phyloP scores from a whole-genome alignment of 2,797 vertebrate species.

The Kryptolebias ocellatus region DNA sequence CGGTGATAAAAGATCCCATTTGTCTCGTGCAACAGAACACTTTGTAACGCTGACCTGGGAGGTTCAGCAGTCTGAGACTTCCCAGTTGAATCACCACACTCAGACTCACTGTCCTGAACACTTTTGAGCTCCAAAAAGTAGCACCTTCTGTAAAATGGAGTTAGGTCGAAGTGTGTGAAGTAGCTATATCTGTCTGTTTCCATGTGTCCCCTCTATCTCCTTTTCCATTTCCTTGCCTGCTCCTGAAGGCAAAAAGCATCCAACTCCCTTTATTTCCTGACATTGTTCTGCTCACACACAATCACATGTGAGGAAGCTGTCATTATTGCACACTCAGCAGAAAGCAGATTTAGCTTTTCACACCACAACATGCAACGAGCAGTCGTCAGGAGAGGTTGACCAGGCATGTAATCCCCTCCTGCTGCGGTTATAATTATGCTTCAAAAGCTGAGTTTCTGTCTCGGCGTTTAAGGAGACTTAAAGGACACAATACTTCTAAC shows the following conservation, averaged over 20 bases:
- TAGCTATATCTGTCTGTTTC: conserved; percentile 12
- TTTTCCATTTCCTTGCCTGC: conserved; percentile 46
- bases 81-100: too few species aligned
- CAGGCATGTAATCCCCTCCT: conserved; percentile 33
- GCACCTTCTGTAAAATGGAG: not conserved
- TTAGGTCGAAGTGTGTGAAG: too few species aligned
- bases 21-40: too few species aligned
- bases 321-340: conserved; percentile 71
- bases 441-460: conserved; percentile 37
- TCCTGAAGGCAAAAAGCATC: conserved; percentile 35
- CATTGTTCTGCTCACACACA: conserved; percentile 74
- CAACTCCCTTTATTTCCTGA: conserved; percentile 67
- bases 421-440: conserved; percentile 46
- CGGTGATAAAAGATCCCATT: too few species aligned
- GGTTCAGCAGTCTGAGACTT: too few species aligned
- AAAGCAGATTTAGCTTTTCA: conserved; percentile 31
- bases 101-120: too few species aligned
- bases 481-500: too few species aligned
- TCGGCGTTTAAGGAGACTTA: conserved; percentile 20
- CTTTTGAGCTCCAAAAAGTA: not conserved
- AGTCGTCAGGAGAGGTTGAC: not conserved
- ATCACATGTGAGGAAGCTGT: conserved; percentile 70
- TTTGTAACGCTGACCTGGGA: too few species aligned
- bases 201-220: conserved; percentile 23
- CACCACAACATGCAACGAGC: conserved; percentile 16